These are phyloP conservation scores for Holacanthella duospinosa DNA, from an alignment of 2,888 invertebrate genomes.

Conservation along the genomic window DNA sequence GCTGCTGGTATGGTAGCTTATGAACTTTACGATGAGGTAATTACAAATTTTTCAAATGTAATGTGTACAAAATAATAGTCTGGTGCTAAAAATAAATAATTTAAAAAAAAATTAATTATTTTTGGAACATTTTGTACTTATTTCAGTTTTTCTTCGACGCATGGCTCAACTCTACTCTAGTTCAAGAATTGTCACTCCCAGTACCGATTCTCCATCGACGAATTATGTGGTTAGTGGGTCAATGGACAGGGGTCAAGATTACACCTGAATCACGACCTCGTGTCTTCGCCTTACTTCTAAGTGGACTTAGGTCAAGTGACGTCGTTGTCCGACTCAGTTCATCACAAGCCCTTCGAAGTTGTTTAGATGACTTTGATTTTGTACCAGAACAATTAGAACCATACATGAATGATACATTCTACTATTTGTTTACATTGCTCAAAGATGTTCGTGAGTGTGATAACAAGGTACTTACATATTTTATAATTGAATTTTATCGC, in stretches of 20 bases:
- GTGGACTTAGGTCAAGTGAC: constrained; percentile 60
- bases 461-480: constrained; percentile 57
- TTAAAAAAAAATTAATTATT: constrained; percentile 2
- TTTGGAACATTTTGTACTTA: constrained; percentile 16
- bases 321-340: constrained; percentile 81
- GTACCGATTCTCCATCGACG: constrained; percentile 70
- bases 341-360: constrained; percentile 68
- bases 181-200: constrained; percentile 69
- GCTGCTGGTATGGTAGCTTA: constrained; percentile 80
- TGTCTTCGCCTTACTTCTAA: constrained; percentile 66
- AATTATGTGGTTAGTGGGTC: constrained; percentile 72
- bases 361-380: constrained; percentile 88
- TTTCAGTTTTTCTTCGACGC: constrained; percentile 77
- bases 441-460: constrained; percentile 84
- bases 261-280: constrained; percentile 65
- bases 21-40: constrained; percentile 76
- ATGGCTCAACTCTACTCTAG: constrained; percentile 75
- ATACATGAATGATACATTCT: constrained; percentile 66
- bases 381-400: constrained; percentile 73
- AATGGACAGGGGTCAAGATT: constrained; percentile 63
- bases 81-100: not conserved
- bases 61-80: too few species aligned
- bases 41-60: too few species aligned
- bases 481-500: too few species aligned
- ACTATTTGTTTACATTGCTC: constrained; percentile 67